Base-by-base conservation (phyloP, 2,888 invertebrate species). In the Arge pagana region DNA sequence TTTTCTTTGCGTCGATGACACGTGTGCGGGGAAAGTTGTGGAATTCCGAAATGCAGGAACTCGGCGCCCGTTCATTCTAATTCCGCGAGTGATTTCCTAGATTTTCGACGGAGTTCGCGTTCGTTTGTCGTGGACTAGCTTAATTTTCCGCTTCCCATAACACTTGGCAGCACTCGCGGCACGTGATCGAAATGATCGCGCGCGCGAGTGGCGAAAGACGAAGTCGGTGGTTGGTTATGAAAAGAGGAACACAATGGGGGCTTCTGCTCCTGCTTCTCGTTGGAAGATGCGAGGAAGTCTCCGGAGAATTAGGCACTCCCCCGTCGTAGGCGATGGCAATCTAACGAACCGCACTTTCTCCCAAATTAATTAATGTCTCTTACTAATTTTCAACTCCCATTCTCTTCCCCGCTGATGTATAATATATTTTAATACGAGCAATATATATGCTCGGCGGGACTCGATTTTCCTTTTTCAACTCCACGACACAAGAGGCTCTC, bases 151-250 rank as follows among this genome's bases (percentile, higher is more conserved):
- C 42, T 33, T 50, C n/a, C n/a, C 23, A 35, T 43, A 35, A 40
- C 50, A 41, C 26, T 43, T 50, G 28, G 41, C 26, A 21, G 24
- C 50, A 24, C 50, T 41, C 19, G 50, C 50, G 50, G 40, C 50
- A 50, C 50, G 50, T 50, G 42, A 50, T 50, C 35, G 42, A 50
- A 50, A 50, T 50, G 50, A 50, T 42, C 13, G 50, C 41, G 31
- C 41, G 41, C 24, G 50, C 30, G 24, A 35, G 16, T 45, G 13
- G 18, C 18, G 16, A 31, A 35, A 45, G 21, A 35, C 6, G 24
- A 21, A 30, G 21, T 16, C 24, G 8, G 10, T 2, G 35, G 21
- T 3, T 11, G 24, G 33, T 33, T 23, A 33, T 24, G 35, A 33
- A 24, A 31, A 19, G 21, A 19, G 4, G 33, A 15, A 31, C 13